Conservation (phyloP, 2,888 invertebrate species). For the Polia nebulosa region DNA sequence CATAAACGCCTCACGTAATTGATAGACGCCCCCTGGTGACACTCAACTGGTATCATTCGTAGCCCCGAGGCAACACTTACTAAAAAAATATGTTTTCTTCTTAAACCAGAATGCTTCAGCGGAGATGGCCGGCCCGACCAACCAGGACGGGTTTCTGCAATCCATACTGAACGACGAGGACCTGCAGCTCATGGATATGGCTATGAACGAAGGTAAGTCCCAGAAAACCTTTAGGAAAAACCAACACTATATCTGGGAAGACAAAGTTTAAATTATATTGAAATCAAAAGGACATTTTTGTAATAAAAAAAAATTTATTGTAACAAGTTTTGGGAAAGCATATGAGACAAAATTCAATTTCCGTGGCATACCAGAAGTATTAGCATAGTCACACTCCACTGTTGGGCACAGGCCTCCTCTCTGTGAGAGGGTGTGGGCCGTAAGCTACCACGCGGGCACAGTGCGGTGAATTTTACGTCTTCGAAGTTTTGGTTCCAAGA, state of each 20-base stretch:
- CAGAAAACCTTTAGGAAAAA: not conserved
- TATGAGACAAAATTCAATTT: not conserved
- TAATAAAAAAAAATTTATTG: not conserved
- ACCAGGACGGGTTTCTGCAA: slow-evolving; percentile 96
- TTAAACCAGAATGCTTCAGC: slow-evolving; percentile 77
- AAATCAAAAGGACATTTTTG: not conserved
- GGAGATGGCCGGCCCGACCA: slow-evolving; percentile 91
- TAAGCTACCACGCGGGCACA: too few relatives aligned
- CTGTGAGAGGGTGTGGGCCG: too few relatives aligned
- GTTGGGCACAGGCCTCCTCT: too few relatives aligned
- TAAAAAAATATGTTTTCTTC: not conserved
- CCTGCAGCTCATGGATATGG: slow-evolving; percentile 97
- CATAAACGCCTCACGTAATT: too few relatives aligned
- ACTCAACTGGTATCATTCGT: not conserved
- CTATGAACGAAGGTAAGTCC: slow-evolving; percentile 95
- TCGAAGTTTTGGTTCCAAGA: too few relatives aligned
- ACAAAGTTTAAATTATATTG: not conserved
- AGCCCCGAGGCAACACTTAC: not conserved
- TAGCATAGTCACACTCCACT: too few relatives aligned
- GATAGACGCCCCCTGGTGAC: too few relatives aligned
- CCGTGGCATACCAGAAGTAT: too few relatives aligned
- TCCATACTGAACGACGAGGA: slow-evolving; percentile 97
- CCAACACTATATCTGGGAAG: not conserved
- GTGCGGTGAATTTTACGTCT: too few relatives aligned
- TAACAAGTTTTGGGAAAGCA: too few relatives aligned